Evolutionary conservation across 1,140 invertebrate genomes (phyloP).

Genomic region (Carposina sasakii): DNA sequence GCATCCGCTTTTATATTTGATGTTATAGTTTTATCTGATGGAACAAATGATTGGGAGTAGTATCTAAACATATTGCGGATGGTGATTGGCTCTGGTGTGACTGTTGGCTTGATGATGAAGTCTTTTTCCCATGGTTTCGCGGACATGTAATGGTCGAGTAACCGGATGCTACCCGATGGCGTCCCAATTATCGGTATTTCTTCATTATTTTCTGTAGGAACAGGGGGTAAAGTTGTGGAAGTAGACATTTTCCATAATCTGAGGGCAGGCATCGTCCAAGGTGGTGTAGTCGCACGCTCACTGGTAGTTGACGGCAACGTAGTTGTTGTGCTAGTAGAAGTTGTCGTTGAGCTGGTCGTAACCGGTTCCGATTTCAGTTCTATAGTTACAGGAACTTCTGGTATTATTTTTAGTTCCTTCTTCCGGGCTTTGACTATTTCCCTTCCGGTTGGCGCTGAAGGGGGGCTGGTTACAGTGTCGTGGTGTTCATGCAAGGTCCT

Average conservation of each 20-base stretch:
- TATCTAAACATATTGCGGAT: conserved; percentile 42
- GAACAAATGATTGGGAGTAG: conserved; percentile 37
- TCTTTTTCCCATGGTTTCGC: conserved; percentile 56
- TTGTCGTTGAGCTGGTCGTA: conserved; percentile 21
- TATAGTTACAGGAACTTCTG: conserved; percentile 34
- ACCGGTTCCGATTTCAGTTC: conserved; percentile 33
- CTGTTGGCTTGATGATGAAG: conserved; percentile 50
- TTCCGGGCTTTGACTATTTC: conserved; percentile 55
- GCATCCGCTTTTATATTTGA: conserved; percentile 42
- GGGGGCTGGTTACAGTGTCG: conserved; percentile 43
- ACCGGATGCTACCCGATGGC: conserved; percentile 39
- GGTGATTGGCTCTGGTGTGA: conserved; percentile 45
- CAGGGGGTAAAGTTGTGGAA: conserved; percentile 36
- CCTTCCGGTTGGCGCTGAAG: conserved; percentile 38
- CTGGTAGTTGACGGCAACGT: conserved; percentile 29
- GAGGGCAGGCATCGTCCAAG: conserved; percentile 56
- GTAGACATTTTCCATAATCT: conserved; percentile 52
- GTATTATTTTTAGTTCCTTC: conserved; percentile 50
- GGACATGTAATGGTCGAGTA: conserved; percentile 46
- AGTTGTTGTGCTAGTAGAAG: conserved; percentile 25
- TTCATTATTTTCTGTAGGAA: conserved; percentile 41
- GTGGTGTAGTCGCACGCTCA: conserved; percentile 41
- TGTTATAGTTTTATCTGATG: conserved; percentile 40
- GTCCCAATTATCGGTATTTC: conserved; percentile 38
- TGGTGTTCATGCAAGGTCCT: conserved; percentile 40